A percentile compares a stretch with the other conserved stretches of the same genome.
Conservation (phyloP, 2,888 invertebrate species). For the Pachycephus smyrnensis region DNA sequence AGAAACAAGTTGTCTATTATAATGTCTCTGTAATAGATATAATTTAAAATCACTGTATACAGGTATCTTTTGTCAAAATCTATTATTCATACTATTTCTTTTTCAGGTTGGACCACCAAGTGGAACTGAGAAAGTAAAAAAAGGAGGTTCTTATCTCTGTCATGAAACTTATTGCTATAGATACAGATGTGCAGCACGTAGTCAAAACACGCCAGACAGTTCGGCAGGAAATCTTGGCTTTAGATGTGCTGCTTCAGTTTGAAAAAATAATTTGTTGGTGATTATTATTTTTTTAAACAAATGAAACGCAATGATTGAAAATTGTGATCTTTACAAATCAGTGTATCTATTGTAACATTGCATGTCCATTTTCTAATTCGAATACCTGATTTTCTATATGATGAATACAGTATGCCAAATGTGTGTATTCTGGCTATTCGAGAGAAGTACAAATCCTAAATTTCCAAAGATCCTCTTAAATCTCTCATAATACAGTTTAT, state of each 20-base stretch:
- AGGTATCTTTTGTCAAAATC: neutral
- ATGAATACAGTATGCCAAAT: too few species aligned
- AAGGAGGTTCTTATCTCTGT: slow-evolving; percentile 96
- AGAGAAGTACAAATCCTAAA: too few species aligned
- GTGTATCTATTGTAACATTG: neutral
- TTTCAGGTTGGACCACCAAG: slow-evolving; percentile 62
- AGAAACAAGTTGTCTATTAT: neutral
- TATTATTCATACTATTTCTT: slow-evolving; percentile 1
- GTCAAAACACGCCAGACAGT: slow-evolving; percentile 94
- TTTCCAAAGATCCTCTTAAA: too few species aligned
- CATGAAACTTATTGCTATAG: slow-evolving; percentile 92
- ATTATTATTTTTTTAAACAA: too few species aligned
- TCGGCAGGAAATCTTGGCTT: slow-evolving; percentile 95
- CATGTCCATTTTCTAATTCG: neutral
- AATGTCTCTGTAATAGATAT: slow-evolving; percentile 15
- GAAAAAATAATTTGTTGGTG: neutral
- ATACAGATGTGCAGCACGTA: slow-evolving; percentile 93
- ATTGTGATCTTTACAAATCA: neutral
- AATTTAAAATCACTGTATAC: neutral
- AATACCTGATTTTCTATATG: neutral
- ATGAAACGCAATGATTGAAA: neutral
- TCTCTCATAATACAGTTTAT: too few species aligned
- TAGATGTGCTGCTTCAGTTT: slow-evolving; percentile 77
- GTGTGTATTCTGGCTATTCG: too few species aligned
- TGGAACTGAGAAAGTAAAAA: slow-evolving; percentile 86